Base-by-base conservation (phyloP, 2,888 invertebrate genomes). In the Leucozona laternaria region DNA sequence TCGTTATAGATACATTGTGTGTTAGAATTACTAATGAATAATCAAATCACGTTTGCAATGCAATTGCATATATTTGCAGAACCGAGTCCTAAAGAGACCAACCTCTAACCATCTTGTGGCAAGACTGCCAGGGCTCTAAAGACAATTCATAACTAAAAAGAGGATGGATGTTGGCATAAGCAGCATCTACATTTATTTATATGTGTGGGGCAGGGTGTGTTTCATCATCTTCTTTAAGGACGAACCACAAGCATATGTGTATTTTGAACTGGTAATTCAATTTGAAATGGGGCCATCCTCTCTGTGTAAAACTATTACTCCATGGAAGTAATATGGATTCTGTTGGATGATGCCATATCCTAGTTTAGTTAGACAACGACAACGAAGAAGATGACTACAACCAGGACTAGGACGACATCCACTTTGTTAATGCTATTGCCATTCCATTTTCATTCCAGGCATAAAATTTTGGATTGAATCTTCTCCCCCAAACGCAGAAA, bases 221-320 rank as follows among this genome's bases (percentile, higher is more conserved):
- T 31, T 57, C 50, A 78, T 68, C 60, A 78, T 68, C 60, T 75
- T 73, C 84, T 70, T 60, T 79, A 75, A 79, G 84, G 82, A 84
- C 76, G 20, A 55, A 81, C 80, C 79, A 70, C 75, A 78, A 79
- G 77, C 78, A 77, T 85, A 62, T 80, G 62, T 80, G 62, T 62
- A 57, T 48, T 66, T 66, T 66, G 66, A 55, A 45, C 53, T 78
- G 62, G 79, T 86, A 86, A 86, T 86, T 86, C 79, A 86, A 82
- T 86, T 86, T 86, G 82, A 75, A 86, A 71, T 57, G 79, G 79
- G 78, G 57, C 57, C 72, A 78, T 82, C 77, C 81, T 86, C 62
- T 82, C 68, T 79, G 78, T 82, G 78, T 70, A 70, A 86, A 86
- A 86, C 86, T 86, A 86, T 86, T 86, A 82, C 70, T 66, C 75